Evolutionary conservation across 1,140 invertebrate species (phyloP), one percentile per base, ranked within the genome.

Genomic region (Eumeta japonica): DNA sequence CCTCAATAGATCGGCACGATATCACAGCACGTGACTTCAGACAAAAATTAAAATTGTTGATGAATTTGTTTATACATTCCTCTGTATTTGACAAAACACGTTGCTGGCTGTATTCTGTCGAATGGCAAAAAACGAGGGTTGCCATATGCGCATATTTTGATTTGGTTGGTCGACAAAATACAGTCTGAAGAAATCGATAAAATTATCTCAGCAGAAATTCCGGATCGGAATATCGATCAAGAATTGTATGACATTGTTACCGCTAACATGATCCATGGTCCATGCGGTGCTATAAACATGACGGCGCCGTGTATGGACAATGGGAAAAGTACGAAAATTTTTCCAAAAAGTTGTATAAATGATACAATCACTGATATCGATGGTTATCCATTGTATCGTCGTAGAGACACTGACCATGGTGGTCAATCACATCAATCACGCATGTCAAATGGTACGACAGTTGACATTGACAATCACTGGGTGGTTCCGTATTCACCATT

Each of bases 381-480:
- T 43, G 62, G 62, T 37, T 78, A 77, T 60, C n/a, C n/a, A n/a
- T n/a, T n/a, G n/a, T n/a, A n/a, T n/a, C n/a, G n/a, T n/a, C 46
- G 64, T 45, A 34, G 62, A 58, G 55, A 47, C 28, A 52, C 45
- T 41, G 58, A 55, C 41, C 39, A 66, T 46, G 53, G 59, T 49
- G 54, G 63, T 76, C 75, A 10, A 61, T 81, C 28, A 79, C 76
- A 51, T 62, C 59, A 17, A 73, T 80, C 13, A 77, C 79, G 52
- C 79, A 80, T 43, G 55, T 77, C 45, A 74, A 55, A 46, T 75
- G 72, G n/a, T n/a, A n/a, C n/a, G n/a, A n/a, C n/a, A n/a, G n/a
- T n/a, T n/a, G n/a, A n/a, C n/a, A n/a, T n/a, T 62, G 50, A n/a
- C n/a, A n/a, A n/a, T n/a, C n/a, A n/a, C n/a, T n/a, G n/a, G n/a